Base-by-base conservation (phyloP, 2,113 vertebrate genomes). In the Anthoscopus minutus region DNA sequence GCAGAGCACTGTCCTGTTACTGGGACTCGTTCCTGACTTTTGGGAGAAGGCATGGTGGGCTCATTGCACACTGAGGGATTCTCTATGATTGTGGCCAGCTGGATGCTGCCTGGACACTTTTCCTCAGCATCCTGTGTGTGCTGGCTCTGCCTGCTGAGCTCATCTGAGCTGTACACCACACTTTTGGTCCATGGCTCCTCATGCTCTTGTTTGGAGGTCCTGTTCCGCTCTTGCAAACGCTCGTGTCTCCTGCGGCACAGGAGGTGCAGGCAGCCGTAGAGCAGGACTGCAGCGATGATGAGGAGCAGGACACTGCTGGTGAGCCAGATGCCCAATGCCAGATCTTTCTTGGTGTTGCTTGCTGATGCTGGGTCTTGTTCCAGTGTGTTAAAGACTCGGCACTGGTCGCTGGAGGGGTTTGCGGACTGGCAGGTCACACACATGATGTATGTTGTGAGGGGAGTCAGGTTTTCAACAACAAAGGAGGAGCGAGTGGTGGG, bases 381-480 rank as follows among this genome's bases (percentile, higher is more conserved):
- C 83, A 96, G 91, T 0, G 98, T 99, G 95, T 97, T 98, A 81
- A 99, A 99, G 71, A 98, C 97, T 35, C 97, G 97, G 95, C 99
- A 99, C 94, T 99, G 98, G 57, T 99, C 98, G 5, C 96, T 96
- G 81, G 97, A 96, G 7, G 98, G 98, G 89, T 98, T 98, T 81
- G 98, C 98, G 0, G 98, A 98, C 97, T 98, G 98, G 67, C 99
- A 99, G 13, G 98, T 98, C 89, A 99, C 98, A 0, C 99, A 99
- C 87, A 98, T 85, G 53, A 99, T 98, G 92, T 99, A 99, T 1
- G 98, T 98, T 6, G 98, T 99, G 70, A 98, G 97, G 0, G 99
- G 98, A 37, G 98, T 97, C n/a, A 99, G 98, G 96, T 98, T 98
- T 93, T 96, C 97, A 21, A 99, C 95, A 62, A 98, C 83, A 8